These are phyloP conservation scores for Lethocerus indicus DNA, from an alignment of 1,140 invertebrate species.

Conservation along the genomic window DNA sequence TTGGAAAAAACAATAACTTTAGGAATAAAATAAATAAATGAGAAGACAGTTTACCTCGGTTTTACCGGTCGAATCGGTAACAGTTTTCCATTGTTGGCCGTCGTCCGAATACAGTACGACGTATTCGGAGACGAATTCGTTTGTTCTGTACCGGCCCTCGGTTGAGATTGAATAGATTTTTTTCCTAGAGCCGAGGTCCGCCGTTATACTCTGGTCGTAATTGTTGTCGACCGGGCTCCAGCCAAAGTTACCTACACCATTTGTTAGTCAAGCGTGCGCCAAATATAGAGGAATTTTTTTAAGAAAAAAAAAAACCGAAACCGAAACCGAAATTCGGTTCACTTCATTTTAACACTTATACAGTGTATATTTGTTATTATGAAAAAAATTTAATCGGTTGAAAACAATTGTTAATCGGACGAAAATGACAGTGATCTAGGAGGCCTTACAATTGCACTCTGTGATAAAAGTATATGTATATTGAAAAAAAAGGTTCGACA, in stretches of 20 bases:
- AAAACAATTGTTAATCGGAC: too few relatives aligned
- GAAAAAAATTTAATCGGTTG: too few relatives aligned
- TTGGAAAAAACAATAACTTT: not conserved
- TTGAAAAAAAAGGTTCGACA: too few relatives aligned
- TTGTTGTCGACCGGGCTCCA: constrained; percentile 69
- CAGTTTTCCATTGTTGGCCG: constrained; percentile 68
- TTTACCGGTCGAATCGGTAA: constrained; percentile 46
- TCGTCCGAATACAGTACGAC: constrained; percentile 79
- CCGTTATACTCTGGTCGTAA: constrained; percentile 69
- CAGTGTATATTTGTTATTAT: too few relatives aligned
- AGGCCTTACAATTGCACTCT: too few relatives aligned
- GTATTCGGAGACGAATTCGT: constrained; percentile 63
- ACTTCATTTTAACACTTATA: too few relatives aligned
- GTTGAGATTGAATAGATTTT: constrained; percentile 66
- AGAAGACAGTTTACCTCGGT: constrained; percentile 42
- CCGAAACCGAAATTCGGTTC: too few relatives aligned
- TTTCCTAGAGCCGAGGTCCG: constrained; percentile 54
- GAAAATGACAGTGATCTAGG: too few relatives aligned
- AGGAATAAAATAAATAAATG: not conserved
- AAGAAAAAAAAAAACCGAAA: too few relatives aligned
- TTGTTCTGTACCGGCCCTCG: constrained; percentile 51
- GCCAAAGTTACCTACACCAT: constrained; percentile 43
- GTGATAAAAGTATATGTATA: too few relatives aligned
- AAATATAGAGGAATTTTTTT: too few relatives aligned
- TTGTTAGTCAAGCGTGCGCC: constrained; percentile 11